Percentiles rank a stretch among this genome's conserved stretches.
Evolutionary conservation across 2,113 vertebrate genomes (phyloP).

Genomic region (Pyxicephalus adspersus): DNA sequence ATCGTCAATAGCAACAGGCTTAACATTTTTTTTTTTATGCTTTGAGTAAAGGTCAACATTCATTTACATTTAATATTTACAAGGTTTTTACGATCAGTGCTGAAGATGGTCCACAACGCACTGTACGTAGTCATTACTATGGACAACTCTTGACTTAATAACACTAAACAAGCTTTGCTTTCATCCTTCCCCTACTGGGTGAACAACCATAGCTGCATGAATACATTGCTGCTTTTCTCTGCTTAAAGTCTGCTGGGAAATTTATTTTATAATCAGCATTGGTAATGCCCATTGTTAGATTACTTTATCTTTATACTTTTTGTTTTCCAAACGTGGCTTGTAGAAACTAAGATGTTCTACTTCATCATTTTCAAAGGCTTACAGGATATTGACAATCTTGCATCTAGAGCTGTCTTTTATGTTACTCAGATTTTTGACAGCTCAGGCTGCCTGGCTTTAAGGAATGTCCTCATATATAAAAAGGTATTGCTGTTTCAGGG

Average conservation of each 20-base stretch:
- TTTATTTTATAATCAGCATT: not conserved
- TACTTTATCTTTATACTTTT: not conserved
- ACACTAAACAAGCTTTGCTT: too few species aligned
- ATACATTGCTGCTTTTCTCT: not conserved
- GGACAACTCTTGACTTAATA: too few species aligned
- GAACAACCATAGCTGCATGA: not conserved
- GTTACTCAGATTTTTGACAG: not conserved
- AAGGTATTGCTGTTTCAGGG: not conserved
- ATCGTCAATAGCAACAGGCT: too few species aligned
- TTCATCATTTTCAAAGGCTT: not conserved
- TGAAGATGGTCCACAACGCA: too few species aligned
- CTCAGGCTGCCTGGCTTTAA: conserved; percentile 6
- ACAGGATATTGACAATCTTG: not conserved
- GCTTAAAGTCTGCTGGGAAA: not conserved
- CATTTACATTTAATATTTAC: too few species aligned
- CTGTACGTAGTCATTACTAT: too few species aligned
- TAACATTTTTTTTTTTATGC: too few species aligned
- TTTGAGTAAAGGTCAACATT: too few species aligned
- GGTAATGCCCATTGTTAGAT: not conserved
- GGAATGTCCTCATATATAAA: conserved; percentile 20
- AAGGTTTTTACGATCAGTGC: too few species aligned
- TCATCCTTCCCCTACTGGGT: too few species aligned
- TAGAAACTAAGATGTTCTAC: not conserved
- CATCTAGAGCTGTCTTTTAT: not conserved
- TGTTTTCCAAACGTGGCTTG: not conserved